Evolutionary conservation across 2,113 vertebrate genomes (phyloP).

Genomic region (Stegostoma tigrinum): DNA sequence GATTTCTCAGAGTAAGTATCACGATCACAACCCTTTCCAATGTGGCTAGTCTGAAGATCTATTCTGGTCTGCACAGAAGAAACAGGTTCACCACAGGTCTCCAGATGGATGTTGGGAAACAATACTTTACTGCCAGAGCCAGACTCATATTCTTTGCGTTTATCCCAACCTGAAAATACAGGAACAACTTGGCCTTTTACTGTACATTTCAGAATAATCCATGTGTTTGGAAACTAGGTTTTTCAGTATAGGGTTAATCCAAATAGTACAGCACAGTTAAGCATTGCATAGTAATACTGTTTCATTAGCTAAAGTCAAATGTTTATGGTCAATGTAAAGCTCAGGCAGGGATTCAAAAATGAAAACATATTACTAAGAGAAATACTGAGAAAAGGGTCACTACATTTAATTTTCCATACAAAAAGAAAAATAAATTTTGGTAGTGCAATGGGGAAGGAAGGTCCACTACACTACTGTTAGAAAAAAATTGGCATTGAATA

Average conservation of each 20-base stretch:
- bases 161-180: constrained; percentile 72
- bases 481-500: not conserved
- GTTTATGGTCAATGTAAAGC: not conserved
- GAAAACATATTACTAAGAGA: not conserved
- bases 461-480: not conserved
- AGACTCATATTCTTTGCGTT: constrained; percentile 80
- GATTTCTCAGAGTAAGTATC: constrained; percentile 92
- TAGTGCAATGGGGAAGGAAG: not conserved
- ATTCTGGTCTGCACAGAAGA: constrained; percentile 77
- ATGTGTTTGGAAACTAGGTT: not conserved
- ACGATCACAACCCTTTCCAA: constrained; percentile 85
- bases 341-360: not conserved
- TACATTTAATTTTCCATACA: not conserved
- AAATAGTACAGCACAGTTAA: not conserved
- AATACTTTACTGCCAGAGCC: constrained; percentile 80
- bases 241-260: not conserved
- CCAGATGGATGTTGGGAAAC: constrained; percentile 83
- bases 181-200: not conserved
- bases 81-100: constrained; percentile 81
- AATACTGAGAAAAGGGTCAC: not conserved
- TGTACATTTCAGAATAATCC: not conserved
- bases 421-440: not conserved
- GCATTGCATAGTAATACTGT: not conserved
- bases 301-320: not conserved
- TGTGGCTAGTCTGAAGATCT: constrained; percentile 82